A percentile compares a stretch with the other conserved stretches of the same genome.
Conservation (phyloP, 2,888 invertebrate genomes). For the Meliscaeva auricollis region DNA sequence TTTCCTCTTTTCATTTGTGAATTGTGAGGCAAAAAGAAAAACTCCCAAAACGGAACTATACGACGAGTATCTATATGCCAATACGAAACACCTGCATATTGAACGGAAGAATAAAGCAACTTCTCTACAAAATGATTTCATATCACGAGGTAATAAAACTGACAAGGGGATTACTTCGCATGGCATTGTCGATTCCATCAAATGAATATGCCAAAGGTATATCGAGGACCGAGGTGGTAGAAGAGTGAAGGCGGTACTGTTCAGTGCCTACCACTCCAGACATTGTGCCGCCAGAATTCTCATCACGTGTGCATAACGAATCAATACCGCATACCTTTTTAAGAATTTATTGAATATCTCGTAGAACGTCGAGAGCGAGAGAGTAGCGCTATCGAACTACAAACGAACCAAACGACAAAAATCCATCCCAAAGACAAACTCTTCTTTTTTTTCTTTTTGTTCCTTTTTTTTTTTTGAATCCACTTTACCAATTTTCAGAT, state of each 20-base stretch:
- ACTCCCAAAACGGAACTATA: slow-evolving; percentile 53
- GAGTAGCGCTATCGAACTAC: slow-evolving; percentile 3
- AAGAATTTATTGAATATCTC: slow-evolving; percentile 75
- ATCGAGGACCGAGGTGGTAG: neutral
- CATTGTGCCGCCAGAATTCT: slow-evolving; percentile 74
- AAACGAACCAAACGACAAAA: slow-evolving; percentile 32
- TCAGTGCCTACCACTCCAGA: slow-evolving; percentile 65
- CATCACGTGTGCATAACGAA: slow-evolving; percentile 76
- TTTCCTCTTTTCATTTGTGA: slow-evolving; percentile 53
- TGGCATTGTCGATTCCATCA: slow-evolving; percentile 62
- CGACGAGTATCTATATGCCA: neutral
- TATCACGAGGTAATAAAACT: slow-evolving; percentile 72
- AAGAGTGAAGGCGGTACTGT: neutral
- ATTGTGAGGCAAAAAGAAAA: slow-evolving; percentile 3
- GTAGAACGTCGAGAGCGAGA: slow-evolving; percentile 16
- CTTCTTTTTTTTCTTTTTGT: slow-evolving; percentile 17
- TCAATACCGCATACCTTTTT: slow-evolving; percentile 76
- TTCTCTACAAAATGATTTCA: slow-evolving; percentile 70
- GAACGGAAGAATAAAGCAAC: slow-evolving; percentile 65
- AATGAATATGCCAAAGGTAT: slow-evolving; percentile 46
- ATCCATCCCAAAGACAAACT: slow-evolving; percentile 25
- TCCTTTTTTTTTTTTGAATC: slow-evolving; percentile 50
- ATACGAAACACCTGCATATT: slow-evolving; percentile 68
- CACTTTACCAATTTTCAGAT: slow-evolving; percentile 73
- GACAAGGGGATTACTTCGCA: slow-evolving; percentile 70